A percentile compares a stretch with the other conserved stretches of the same genome.
Conservation (phyloP, 1,140 invertebrate genomes). For the Zaprionus vittiger region DNA sequence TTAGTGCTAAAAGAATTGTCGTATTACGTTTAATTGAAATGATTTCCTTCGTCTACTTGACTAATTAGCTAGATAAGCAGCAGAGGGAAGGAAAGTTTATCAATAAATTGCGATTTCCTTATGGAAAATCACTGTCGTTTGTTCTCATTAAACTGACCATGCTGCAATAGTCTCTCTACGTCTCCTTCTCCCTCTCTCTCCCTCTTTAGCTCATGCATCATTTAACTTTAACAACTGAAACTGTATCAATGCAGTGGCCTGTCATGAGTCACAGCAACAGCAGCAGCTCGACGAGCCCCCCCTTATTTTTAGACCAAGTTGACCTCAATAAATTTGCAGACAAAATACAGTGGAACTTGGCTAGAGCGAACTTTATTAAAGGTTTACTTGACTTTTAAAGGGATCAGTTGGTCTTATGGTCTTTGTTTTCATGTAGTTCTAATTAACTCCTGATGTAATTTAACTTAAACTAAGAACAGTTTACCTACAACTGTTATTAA, state of each 20-base stretch:
- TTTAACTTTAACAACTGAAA: slow-evolving; percentile 61
- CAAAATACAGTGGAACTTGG: slow-evolving; percentile 33
- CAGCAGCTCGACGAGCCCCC: slow-evolving; percentile 26
- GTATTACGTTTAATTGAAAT: slow-evolving; percentile 54
- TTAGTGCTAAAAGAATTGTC: slow-evolving; percentile 50
- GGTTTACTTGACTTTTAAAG: too few species aligned
- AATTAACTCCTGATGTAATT: too few species aligned
- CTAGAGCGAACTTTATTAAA: neutral
- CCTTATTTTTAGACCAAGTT: slow-evolving; percentile 51
- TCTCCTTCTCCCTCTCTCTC: neutral
- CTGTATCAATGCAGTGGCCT: slow-evolving; percentile 57
- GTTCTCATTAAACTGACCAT: slow-evolving; percentile 6
- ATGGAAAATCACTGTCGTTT: neutral
- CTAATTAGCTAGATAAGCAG: slow-evolving; percentile 7
- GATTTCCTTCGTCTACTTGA: slow-evolving; percentile 43
- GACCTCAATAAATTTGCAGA: slow-evolving; percentile 63
- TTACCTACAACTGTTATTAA: neutral
- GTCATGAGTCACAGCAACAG: slow-evolving; percentile 60
- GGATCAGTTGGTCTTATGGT: too few species aligned
- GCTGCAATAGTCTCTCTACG: neutral
- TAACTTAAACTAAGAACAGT: too few species aligned
- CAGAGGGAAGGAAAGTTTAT: slow-evolving; percentile 37
- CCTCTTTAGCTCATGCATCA: slow-evolving; percentile 50
- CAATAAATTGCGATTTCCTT: slow-evolving; percentile 25
- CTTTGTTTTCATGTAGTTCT: too few species aligned